These are phyloP conservation scores for Tapirus terrestris DNA, from an alignment of 2,113 vertebrate species.

Conservation along the genomic window DNA sequence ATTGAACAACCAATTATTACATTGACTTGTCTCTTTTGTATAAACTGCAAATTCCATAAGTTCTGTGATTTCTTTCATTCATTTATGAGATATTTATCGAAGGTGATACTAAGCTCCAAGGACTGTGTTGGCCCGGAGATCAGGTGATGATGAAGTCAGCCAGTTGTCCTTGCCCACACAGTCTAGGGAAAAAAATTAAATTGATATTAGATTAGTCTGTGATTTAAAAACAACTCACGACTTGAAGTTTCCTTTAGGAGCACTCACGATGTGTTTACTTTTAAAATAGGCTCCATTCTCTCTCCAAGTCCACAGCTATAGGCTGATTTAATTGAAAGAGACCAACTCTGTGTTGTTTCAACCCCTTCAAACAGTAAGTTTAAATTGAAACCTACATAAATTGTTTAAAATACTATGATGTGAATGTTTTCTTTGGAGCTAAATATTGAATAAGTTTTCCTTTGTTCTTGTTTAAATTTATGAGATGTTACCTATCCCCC, in stretches of 20 bases:
- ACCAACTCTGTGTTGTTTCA: not conserved
- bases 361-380: slow-evolving; percentile 30
- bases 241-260: not conserved
- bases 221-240: not conserved
- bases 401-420: slow-evolving; percentile 51
- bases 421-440: slow-evolving; percentile 55
- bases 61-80: not conserved
- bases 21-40: not conserved
- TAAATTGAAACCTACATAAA: slow-evolving; percentile 60
- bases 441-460: slow-evolving; percentile 60
- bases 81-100: not conserved
- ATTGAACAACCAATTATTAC: not conserved
- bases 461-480: slow-evolving; percentile 65
- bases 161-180: not conserved
- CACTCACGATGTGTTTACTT: slow-evolving; percentile 24
- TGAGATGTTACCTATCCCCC: slow-evolving; percentile 42
- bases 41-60: not conserved
- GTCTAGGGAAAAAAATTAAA: slow-evolving; percentile 1
- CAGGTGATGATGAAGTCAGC: not conserved
- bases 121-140: not conserved
- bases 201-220: not conserved
- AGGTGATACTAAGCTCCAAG: not conserved
- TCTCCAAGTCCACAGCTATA: not conserved
- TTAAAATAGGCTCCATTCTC: slow-evolving; percentile 36
- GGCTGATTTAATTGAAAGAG: slow-evolving; percentile 62